phyloP scores from a whole-genome alignment of 2,113 vertebrate species.

The Lota lota region DNA sequence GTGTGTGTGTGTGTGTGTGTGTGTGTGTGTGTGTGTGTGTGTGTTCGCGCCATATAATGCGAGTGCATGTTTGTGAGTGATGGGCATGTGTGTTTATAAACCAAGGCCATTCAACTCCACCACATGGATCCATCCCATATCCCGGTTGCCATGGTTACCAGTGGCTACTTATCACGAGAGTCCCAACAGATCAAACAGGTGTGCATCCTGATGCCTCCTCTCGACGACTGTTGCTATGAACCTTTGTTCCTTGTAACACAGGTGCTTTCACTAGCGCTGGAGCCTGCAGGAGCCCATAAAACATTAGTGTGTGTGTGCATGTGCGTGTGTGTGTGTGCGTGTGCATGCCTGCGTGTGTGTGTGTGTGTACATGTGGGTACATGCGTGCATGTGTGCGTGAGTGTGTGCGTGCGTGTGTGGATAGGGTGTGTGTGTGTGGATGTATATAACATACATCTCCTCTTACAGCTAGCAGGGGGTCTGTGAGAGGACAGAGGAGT shows the following conservation, averaged over 20 bases:
- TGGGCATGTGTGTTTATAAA: conserved; percentile 35
- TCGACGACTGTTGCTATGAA: conserved; percentile 65
- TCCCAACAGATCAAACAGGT: conserved; percentile 72
- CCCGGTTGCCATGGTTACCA: conserved; percentile 55
- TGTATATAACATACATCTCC: no score
- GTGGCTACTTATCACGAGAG: conserved; percentile 68
- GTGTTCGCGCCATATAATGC: no score
- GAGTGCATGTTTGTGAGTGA: neutral
- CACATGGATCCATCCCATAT: conserved; percentile 62
- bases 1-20: neutral
- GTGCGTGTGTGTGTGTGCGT: neutral
- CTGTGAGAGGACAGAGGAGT: no score
- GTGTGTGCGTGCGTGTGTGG: conserved; percentile 10
- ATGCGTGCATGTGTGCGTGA: neutral
- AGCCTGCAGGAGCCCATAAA: conserved; percentile 49
- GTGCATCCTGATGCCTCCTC: conserved; percentile 63
- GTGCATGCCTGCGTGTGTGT: neutral
- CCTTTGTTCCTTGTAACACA: conserved; percentile 54
- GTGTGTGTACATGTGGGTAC: neutral
- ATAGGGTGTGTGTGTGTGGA: neutral
- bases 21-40: neutral
- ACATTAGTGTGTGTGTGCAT: conserved; percentile 20
- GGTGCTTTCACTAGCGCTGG: conserved; percentile 45
- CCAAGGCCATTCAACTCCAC: conserved; percentile 62
- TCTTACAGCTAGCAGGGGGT: no score